A percentile compares a stretch with the other conserved stretches of the same genome.
These are phyloP conservation scores for Troilus luridus DNA, from an alignment of 2,888 invertebrate genomes.

Conservation along the genomic window DNA sequence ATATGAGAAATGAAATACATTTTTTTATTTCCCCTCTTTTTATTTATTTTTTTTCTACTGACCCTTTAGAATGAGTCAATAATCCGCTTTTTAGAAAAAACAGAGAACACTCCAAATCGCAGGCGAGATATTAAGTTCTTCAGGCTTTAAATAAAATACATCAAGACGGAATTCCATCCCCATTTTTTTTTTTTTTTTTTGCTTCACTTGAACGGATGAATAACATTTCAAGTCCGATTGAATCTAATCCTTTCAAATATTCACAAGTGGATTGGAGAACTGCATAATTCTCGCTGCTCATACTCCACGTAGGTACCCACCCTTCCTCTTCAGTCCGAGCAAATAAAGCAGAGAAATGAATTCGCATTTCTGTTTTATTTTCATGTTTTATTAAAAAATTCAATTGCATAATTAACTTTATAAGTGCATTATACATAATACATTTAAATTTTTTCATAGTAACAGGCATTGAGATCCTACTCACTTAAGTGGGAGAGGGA, in stretches of 20 bases:
- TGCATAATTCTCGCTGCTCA: not conserved
- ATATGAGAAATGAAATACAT: constrained; percentile 49
- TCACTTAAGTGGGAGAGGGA: no score
- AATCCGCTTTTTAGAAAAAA: constrained; percentile 43
- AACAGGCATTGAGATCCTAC: no score
- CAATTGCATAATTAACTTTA: not conserved
- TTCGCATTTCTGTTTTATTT: not conserved
- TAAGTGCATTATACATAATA: no score
- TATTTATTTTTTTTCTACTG: constrained; percentile 23
- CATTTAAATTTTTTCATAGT: not conserved
- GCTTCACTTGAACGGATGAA: constrained; percentile 7
- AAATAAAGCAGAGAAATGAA: not conserved
- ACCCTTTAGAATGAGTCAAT: constrained; percentile 48
- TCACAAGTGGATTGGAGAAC: not conserved
- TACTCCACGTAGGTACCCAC: not conserved
- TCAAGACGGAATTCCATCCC: not conserved
- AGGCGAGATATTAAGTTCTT: constrained; percentile 11
- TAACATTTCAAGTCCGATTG: not conserved
- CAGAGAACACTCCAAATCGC: constrained; percentile 12
- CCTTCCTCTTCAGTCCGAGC: not conserved
- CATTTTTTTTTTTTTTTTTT: not conserved
- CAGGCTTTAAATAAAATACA: constrained; percentile 2
- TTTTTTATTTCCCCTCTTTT: constrained; percentile 36
- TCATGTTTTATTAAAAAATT: not conserved
- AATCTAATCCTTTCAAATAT: not conserved